These are phyloP conservation scores for Hylyphantes graminicola DNA, from an alignment of 1,140 invertebrate genomes.

Conservation along the genomic window DNA sequence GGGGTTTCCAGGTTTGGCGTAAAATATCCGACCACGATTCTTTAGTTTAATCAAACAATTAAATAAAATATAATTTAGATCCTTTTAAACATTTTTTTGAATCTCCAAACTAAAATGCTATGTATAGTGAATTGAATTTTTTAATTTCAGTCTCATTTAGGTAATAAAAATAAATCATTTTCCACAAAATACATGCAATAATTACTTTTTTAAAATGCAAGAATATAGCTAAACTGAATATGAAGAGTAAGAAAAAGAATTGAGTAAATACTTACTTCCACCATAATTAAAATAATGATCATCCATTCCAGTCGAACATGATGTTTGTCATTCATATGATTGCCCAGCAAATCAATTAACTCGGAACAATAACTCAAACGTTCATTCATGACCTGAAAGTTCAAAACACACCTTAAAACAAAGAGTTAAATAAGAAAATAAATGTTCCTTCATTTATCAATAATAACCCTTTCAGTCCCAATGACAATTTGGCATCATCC, in stretches of 20 bases:
- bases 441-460: conserved; percentile 1
- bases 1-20: no score
- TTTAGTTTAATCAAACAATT: no score
- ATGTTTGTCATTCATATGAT: conserved; percentile 89
- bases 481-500: no score
- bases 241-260: not conserved
- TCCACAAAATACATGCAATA: not conserved
- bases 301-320: conserved; percentile 92
- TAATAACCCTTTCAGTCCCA: no score
- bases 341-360: conserved; percentile 85
- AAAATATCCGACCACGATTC: no score
- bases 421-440: conserved; percentile 52
- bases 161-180: conserved; percentile 1
- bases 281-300: conserved; percentile 94
- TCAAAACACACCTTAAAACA: not conserved
- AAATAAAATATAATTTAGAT: no score
- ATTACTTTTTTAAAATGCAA: not conserved
- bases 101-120: no score
- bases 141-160: not conserved
- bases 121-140: no score
- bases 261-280: conserved; percentile 78
- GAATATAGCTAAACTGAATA: conserved; percentile 12
- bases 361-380: conserved; percentile 93
- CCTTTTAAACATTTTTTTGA: no score
- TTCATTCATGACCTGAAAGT: conserved; percentile 88